A percentile compares a stretch with the other conserved stretches of the same genome.
phyloP scores from a whole-genome alignment of 2,888 invertebrate species.

The Cancer borealis region DNA sequence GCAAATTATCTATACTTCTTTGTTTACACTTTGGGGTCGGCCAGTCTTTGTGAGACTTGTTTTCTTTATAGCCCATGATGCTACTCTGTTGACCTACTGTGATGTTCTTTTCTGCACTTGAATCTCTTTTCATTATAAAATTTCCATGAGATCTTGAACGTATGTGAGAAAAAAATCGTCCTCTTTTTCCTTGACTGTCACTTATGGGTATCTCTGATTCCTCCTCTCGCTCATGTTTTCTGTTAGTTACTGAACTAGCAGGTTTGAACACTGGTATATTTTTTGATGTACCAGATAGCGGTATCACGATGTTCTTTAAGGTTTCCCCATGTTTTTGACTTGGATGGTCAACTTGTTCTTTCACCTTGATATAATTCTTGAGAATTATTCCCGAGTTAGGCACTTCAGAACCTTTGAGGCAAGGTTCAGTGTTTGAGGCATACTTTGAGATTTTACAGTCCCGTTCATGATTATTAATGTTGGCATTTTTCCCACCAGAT shows the following conservation, averaged over 20 bases:
- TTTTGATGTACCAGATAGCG: background rate
- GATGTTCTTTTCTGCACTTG: constrained; percentile 53
- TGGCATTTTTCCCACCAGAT: background rate
- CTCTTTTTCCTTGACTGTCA: constrained; percentile 52
- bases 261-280: constrained; percentile 64
- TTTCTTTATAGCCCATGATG: constrained; percentile 44
- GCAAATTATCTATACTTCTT: constrained; percentile 62
- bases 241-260: constrained; percentile 28
- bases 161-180: constrained; percentile 57
- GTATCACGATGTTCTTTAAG: background rate
- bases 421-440: background rate
- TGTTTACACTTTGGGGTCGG: constrained; percentile 27
- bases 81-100: background rate
- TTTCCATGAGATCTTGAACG: constrained; percentile 70
- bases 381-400: background rate
- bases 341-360: background rate
- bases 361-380: background rate
- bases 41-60: constrained; percentile 50
- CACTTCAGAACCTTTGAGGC: background rate
- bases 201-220: background rate
- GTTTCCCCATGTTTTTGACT: background rate
- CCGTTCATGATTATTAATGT: background rate
- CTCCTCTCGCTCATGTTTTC: constrained; percentile 4
- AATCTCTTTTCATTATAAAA: constrained; percentile 61
- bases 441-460: background rate